These are phyloP conservation scores for Stegostoma tigrinum DNA, from an alignment of 2,113 vertebrate genomes.

Conservation along the genomic window DNA sequence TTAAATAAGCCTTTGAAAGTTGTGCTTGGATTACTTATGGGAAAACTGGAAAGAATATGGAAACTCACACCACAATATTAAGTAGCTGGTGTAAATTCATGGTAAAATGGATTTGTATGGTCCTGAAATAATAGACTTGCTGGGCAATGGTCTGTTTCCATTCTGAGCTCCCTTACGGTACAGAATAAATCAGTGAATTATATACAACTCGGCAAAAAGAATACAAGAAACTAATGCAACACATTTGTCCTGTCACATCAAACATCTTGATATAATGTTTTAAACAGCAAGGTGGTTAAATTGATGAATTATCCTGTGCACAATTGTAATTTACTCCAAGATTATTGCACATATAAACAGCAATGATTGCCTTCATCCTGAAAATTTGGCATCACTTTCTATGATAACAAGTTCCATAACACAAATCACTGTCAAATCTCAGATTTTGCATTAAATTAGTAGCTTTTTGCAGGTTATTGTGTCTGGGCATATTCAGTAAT, in stretches of 20 bases:
- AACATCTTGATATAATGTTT: not conserved
- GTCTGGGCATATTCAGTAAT: not conserved
- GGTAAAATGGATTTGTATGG: not conserved
- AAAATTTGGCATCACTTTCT: not conserved
- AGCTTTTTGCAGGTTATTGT: not conserved
- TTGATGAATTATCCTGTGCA: conserved; percentile 14
- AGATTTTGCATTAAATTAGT: not conserved
- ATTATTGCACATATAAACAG: not conserved
- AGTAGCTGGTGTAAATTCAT: not conserved
- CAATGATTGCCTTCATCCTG: not conserved
- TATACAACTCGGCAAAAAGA: not conserved
- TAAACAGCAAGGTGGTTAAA: not conserved
- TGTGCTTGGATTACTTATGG: not conserved
- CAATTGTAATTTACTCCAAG: not conserved
- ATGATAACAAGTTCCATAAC: not conserved
- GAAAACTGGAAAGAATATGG: not conserved
- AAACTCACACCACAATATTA: too few species aligned
- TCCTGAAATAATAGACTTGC: not conserved
- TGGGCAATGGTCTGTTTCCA: not conserved
- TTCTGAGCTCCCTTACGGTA: not conserved
- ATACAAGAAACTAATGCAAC: not conserved
- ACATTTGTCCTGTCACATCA: not conserved
- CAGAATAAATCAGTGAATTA: conserved; percentile 5
- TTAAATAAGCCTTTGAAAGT: not conserved
- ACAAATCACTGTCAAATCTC: not conserved